These are phyloP conservation scores for Lycaena phlaeas DNA, from an alignment of 2,888 invertebrate species.

Conservation along the genomic window DNA sequence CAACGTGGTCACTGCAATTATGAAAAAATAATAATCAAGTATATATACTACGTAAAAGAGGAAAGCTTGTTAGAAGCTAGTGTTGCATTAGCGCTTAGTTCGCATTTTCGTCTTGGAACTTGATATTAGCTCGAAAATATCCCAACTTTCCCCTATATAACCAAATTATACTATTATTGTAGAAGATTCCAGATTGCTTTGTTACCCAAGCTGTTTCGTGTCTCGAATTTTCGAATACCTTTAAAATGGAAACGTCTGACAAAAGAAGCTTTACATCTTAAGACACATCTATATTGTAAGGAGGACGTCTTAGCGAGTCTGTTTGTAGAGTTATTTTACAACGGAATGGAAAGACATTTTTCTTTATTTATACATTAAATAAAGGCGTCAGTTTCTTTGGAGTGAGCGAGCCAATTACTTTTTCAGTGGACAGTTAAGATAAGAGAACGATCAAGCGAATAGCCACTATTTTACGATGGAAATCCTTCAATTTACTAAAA, in stretches of 20 bases:
- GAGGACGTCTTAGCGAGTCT: constrained; percentile 10
- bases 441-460: not conserved
- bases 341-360: constrained; percentile 10
- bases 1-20: too few species aligned
- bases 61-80: not conserved
- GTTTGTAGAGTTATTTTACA: constrained; percentile 9
- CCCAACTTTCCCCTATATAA: not conserved
- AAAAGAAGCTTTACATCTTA: constrained; percentile 12
- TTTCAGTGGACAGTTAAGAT: constrained; percentile 6
- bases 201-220: not conserved
- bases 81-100: not conserved
- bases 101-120: not conserved
- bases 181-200: constrained; percentile 5
- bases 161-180: constrained; percentile 2
- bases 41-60: not conserved
- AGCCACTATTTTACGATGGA: constrained; percentile 3
- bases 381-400: constrained; percentile 1
- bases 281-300: constrained; percentile 12
- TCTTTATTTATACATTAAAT: constrained; percentile 10
- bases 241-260: constrained; percentile 10
- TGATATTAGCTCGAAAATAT: not conserved
- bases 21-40: not conserved
- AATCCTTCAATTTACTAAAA: too few species aligned
- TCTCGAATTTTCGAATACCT: constrained; percentile 8
- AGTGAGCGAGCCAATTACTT: constrained; percentile 1